Percentiles rank a stretch among this genome's conserved stretches.
These are phyloP conservation scores for Enhydra lutris DNA, from an alignment of 2,113 vertebrate species.

Conservation along the genomic window DNA sequence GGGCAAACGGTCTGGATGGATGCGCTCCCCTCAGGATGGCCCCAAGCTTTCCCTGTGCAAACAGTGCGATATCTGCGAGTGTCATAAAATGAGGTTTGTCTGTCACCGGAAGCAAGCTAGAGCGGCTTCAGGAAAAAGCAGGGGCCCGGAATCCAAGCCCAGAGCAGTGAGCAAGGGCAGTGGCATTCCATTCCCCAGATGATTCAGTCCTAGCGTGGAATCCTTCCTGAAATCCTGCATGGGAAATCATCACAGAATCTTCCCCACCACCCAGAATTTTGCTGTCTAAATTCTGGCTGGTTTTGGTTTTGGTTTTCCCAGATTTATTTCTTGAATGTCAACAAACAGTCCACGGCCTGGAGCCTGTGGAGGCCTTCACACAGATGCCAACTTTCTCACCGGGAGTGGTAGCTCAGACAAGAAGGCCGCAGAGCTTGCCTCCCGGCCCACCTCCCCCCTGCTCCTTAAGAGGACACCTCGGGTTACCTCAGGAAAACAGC, in stretches of 20 bases:
- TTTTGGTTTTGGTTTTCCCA: conserved; percentile 43
- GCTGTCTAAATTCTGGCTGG: neutral
- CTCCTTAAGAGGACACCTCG: neutral
- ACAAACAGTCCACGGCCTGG: neutral
- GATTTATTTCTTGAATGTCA: conserved; percentile 55
- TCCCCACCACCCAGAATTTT: conserved; percentile 4
- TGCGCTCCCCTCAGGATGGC: neutral
- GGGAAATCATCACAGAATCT: neutral
- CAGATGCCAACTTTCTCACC: neutral
- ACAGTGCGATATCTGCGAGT: neutral
- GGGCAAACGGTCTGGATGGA: neutral
- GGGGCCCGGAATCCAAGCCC: neutral
- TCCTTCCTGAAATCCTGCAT: neutral
- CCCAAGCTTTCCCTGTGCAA: neutral
- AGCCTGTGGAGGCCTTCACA: neutral
- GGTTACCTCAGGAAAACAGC: neutral
- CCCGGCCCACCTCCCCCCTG: neutral
- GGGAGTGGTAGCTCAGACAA: neutral
- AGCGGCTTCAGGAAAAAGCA: neutral
- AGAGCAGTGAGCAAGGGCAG: neutral
- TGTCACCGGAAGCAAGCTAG: neutral
- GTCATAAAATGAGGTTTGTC: neutral
- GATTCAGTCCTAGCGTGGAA: neutral
- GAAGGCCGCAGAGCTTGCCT: neutral
- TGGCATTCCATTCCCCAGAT: neutral